These are phyloP conservation scores for Brenthis daphne DNA, from an alignment of 2,888 invertebrate genomes.

Conservation along the genomic window DNA sequence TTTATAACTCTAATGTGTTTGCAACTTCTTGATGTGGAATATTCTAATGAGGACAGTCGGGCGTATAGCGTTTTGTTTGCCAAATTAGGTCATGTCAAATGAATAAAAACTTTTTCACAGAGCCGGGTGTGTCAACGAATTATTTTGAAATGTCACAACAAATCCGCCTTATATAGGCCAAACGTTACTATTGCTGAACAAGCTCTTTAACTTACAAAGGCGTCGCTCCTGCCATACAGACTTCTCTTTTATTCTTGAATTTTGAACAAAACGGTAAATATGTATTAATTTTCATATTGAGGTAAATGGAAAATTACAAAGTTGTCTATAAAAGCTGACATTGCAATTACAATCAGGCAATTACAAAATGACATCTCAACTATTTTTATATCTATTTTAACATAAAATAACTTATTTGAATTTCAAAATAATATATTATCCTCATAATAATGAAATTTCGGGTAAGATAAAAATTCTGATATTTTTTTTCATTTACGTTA, in stretches of 20 bases:
- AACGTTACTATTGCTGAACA: constrained; percentile 16
- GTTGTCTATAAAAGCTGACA: too few relatives aligned
- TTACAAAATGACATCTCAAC: too few relatives aligned
- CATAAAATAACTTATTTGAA: too few relatives aligned
- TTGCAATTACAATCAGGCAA: too few relatives aligned
- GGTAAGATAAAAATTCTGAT: constrained; percentile 4
- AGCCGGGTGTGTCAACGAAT: constrained; percentile 5
- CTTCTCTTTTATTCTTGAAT: constrained; percentile 11
- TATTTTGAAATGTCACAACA: constrained; percentile 15
- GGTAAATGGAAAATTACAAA: too few relatives aligned
- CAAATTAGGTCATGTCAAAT: constrained; percentile 15
- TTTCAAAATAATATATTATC: too few relatives aligned
- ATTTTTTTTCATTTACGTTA: constrained; percentile 16
- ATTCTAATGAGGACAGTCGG: constrained; percentile 3
- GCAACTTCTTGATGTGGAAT: background rate
- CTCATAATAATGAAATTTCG: constrained; percentile 8
- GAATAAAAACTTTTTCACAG: constrained; percentile 10
- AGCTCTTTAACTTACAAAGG: constrained; percentile 24
- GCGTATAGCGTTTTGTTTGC: background rate
- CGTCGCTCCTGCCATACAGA: background rate
- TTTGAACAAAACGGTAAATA: background rate
- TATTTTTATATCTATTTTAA: too few relatives aligned
- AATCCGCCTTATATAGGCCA: constrained; percentile 9
- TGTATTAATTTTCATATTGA: background rate
- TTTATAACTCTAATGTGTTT: too few relatives aligned